Conservation (phyloP, 2,797 vertebrate species). For the Kryptopterus vitreolus region DNA sequence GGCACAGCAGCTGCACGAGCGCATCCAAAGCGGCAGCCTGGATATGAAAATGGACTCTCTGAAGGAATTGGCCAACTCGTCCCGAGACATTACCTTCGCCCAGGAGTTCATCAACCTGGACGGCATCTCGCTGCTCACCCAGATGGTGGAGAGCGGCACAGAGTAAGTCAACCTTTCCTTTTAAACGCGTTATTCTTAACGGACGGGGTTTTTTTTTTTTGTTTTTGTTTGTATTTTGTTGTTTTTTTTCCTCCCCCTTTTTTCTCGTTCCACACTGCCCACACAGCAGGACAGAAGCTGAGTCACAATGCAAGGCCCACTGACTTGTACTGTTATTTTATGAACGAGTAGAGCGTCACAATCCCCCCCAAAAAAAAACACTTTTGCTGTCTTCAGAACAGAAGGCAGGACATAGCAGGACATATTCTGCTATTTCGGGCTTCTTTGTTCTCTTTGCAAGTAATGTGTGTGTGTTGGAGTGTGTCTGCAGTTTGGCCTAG, state of each 20-base stretch:
- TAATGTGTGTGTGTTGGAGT: not conserved
- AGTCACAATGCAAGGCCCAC: slow-evolving; percentile 21
- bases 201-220: not conserved
- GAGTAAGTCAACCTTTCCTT: slow-evolving; percentile 81
- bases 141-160: slow-evolving; percentile 97
- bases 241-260: too few relatives aligned
- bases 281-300: slow-evolving; percentile 28
- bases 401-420: not conserved
- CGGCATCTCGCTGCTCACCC: slow-evolving; percentile 92
- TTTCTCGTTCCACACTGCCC: slow-evolving; percentile 32
- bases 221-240: too few relatives aligned
- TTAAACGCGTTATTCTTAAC: slow-evolving; percentile 24
- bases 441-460: not conserved
- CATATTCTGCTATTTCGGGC: slow-evolving; percentile 11
- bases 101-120: slow-evolving; percentile 99
- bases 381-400: not conserved
- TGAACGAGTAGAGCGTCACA: not conserved
- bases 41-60: slow-evolving; percentile 94
- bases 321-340: slow-evolving; percentile 33
- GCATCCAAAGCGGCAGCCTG: slow-evolving; percentile 97
- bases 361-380: not conserved
- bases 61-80: slow-evolving; percentile 92
- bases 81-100: slow-evolving; percentile 92
- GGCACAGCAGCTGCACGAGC: slow-evolving; percentile 88
- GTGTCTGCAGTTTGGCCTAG: slow-evolving; percentile 29